Conservation (phyloP, 2,888 invertebrate species). For the Aelia acuminata region DNA sequence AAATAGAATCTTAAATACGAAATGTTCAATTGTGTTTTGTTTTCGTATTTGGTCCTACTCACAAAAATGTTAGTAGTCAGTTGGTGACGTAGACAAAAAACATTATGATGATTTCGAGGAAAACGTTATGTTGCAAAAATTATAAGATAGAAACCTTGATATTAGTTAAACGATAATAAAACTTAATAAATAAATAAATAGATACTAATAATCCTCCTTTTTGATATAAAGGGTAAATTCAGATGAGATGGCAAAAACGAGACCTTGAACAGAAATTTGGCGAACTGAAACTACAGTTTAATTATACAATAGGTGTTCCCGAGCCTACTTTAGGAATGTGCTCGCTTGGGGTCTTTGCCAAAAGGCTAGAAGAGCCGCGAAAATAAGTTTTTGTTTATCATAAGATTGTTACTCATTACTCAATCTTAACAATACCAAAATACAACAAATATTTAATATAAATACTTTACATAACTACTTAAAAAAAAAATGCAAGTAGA, state of each 20-base stretch:
- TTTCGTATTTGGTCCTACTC: too few species aligned
- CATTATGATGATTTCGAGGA: too few species aligned
- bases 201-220: background rate
- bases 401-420: background rate
- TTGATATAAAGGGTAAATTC: background rate
- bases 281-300: background rate
- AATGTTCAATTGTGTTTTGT: too few species aligned
- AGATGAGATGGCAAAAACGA: background rate
- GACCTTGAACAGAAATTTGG: conserved; percentile 16
- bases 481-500: too few species aligned
- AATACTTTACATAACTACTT: too few species aligned
- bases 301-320: background rate
- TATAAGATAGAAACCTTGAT: background rate
- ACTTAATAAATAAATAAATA: background rate
- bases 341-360: background rate
- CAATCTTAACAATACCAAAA: background rate
- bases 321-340: background rate
- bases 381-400: background rate
- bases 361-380: background rate
- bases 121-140: too few species aligned
- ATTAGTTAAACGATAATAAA: background rate
- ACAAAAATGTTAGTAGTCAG: too few species aligned
- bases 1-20: too few species aligned
- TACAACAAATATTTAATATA: too few species aligned
- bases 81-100: too few species aligned